Base-by-base conservation (phyloP, 2,888 invertebrate genomes). In the Nycteola revayana region DNA sequence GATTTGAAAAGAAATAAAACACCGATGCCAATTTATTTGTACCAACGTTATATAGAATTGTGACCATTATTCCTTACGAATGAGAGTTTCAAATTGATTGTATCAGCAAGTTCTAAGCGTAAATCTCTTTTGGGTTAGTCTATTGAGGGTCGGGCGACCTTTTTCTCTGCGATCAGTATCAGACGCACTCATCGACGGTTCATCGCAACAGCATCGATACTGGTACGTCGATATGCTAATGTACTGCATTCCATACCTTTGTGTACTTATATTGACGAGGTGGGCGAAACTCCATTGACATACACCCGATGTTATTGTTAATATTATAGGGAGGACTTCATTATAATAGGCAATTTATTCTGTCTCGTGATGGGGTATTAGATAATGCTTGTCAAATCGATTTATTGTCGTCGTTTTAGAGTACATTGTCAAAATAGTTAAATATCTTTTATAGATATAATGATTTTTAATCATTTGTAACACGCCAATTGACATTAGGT, bases 271-370 rank as follows among this genome's bases (percentile, higher is more conserved):
- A 78, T 75, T 79, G 82, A 86, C 85, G 86, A 86, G 84, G 80
- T 83, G 83, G 86, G 84, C 84, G 83, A 83, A 85, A 82, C 84
- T 67, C 75, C 63, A 83, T 83, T 83, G 81, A 81, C 78, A 81
- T 77, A 77, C 77, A 80, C 79, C 77, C 72, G 65, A 74, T 74
- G 66, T 76, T 72, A 82, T 83, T 86, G 80, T 84, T 75, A 80
- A 77, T 79, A 75, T 73, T 78, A 74, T 75, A 65, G 71, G 71
- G 73, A 68, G 73, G 78, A 76, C 72, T 67, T 68, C 73, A 71
- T 73, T 73, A 78, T 77, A 79, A 83, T 82, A 82, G 73, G 76
- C 75, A 78, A 84, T 86, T 80, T 84, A 80, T 83, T 76, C 72
- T 53, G 62, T 46, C 57, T 60, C 62, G 60, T 60, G 76, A 82